These are phyloP conservation scores for Octomys mimax DNA, from an alignment of 2,797 vertebrate species.

Conservation along the genomic window DNA sequence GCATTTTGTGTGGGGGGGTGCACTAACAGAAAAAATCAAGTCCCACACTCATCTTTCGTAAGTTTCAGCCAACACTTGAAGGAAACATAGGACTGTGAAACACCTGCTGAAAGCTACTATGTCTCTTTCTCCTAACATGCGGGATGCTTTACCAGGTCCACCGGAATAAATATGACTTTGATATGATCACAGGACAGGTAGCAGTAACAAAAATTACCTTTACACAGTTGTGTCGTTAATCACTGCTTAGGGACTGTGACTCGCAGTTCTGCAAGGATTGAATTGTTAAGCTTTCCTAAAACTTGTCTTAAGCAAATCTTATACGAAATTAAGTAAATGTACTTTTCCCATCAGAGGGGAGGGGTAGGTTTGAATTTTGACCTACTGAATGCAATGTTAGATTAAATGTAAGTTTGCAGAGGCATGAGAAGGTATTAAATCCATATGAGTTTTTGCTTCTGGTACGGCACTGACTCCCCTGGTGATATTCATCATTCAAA, in stretches of 20 bases:
- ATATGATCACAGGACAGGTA: neutral
- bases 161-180: neutral
- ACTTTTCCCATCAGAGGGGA: slow-evolving; percentile 41
- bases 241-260: neutral
- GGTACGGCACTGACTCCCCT: neutral
- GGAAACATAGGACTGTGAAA: neutral
- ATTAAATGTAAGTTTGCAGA: slow-evolving; percentile 60
- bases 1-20: neutral
- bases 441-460: slow-evolving; percentile 32
- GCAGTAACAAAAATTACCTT: neutral
- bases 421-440: slow-evolving; percentile 45
- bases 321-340: slow-evolving; percentile 63
- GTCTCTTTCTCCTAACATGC: slow-evolving; percentile 35
- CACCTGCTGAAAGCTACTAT: slow-evolving; percentile 17
- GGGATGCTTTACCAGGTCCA: neutral
- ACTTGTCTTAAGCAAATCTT: slow-evolving; percentile 1
- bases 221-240: slow-evolving; percentile 2
- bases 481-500: slow-evolving; percentile 41
- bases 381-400: slow-evolving; percentile 57
- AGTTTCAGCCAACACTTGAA: slow-evolving; percentile 6
- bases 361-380: slow-evolving; percentile 9
- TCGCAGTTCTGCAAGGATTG: slow-evolving; percentile 29
- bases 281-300: slow-evolving; percentile 52
- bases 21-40: slow-evolving; percentile 24
- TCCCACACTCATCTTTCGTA: neutral